Evolutionary conservation across 1,140 invertebrate species (phyloP), one percentile per base, ranked within the genome.

Genomic region (Drosophila lini): DNA sequence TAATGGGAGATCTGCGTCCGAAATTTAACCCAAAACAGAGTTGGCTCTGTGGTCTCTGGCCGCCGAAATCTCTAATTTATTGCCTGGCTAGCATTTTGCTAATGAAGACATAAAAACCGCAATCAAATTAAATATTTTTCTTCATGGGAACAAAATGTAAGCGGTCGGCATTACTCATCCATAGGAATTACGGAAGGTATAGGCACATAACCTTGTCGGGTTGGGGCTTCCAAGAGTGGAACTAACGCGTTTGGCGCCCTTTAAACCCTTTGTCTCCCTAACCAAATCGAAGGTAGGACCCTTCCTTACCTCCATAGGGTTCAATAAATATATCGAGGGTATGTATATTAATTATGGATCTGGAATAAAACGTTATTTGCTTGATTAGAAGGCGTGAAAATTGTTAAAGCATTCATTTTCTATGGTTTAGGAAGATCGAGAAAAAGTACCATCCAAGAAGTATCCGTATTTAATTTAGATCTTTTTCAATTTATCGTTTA

Each of bases 51-150:
- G 32, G 32, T 53, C 16, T 53, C 50, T 38, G 32, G 16, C 52
- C 32, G 74, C 61, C 74, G 44, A 76, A 84, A 89, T 89, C 85
- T 74, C 69, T 80, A 83, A 89, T 89, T 89, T 89, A 89, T 89
- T 89, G 52, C 69, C 82, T 81, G 78, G 80, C 70, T 63, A 89
- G 62, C 85, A 78, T 89, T 89, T 89, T 75, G 84, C 84, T 89
- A 89, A 89, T 89, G 84, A 89, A 89, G 84, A 89, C 84, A 89
- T 89, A 89, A 89, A 89, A 89, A 89, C 84, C 84, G 84, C 84
- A 89, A 89, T 89, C 84, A 89, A 89, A 89, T 84, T 89, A 90
- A 89, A 84, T 84, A 81, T 80, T 89, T 89, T 83, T 82, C 61
- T 89, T 89, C 84, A 89, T 89, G 84, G 84, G 84, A 89, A 89